Conservation (phyloP, 37 sponge, comb jelly and placozoan species). For the Beroe forskalii region DNA sequence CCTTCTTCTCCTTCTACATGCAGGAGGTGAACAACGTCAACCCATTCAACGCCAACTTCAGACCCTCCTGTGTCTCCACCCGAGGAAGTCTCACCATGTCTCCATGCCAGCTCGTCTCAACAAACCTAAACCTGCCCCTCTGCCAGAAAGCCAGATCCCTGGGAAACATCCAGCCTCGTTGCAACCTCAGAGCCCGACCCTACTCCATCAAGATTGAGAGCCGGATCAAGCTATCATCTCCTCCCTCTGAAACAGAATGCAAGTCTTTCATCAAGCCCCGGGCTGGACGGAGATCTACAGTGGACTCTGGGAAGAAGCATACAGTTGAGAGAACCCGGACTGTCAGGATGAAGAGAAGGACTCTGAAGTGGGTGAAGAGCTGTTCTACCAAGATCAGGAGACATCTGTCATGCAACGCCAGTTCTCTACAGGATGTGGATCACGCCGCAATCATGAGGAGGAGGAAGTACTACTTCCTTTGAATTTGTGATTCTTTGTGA, state of each 20-base stretch:
- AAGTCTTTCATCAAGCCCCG: not conserved
- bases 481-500: not conserved
- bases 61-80: constrained; percentile 7
- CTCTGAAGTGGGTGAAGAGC: not conserved
- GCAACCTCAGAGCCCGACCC: not conserved
- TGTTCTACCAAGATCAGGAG: not conserved
- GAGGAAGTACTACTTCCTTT: not conserved
- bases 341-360: not conserved
- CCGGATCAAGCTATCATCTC: not conserved
- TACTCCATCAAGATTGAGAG: not conserved
- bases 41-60: not conserved
- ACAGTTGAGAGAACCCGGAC: not conserved
- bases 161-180: not conserved
- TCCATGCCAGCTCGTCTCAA: not conserved
- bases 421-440: not conserved
- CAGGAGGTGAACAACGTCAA: constrained; percentile 22
- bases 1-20: constrained; percentile 38
- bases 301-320: not conserved
- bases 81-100: constrained; percentile 43
- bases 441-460: not conserved
- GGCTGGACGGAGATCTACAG: not conserved
- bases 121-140: not conserved
- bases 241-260: not conserved
- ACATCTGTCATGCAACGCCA: not conserved
- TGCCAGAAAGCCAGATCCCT: not conserved